Evolutionary conservation across 35 echinoderm and acorn worm genomes (phyloP), one percentile per base, ranked within the genome.

Genomic region (Ptychodera flava): DNA sequence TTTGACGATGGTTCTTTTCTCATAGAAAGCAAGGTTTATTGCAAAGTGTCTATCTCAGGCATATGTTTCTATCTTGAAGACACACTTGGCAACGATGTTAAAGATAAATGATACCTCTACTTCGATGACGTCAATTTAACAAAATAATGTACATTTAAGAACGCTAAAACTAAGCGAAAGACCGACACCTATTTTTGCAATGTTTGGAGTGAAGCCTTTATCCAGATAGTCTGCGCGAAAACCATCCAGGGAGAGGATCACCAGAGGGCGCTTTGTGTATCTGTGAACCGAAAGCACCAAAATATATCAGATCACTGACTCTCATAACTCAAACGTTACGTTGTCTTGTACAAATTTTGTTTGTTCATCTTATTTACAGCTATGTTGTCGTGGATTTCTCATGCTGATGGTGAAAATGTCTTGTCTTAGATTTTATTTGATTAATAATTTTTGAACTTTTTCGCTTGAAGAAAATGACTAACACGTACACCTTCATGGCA

Each of bases 171-270:
- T 64, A 22, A 64, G 22, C 45, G 22, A 22, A 64, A 64, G 22
- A 64, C 22, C 45, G 6, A 12, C 22, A 97, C 95, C 82, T 28
- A 97, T 78, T 88, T 93, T 89, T 12, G 92, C 91, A 0, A 97
- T 36, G 30, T 90, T 93, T 0, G 92, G 95, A 15, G 90, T 94
- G 1, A 97, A 34, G 45, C 22, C 22, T 64, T 22, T 6, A 10
- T 77, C 22, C 81, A 97, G 31, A 35, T 87, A 97, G 35, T 97
- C 90, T 78, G 80, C 36, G 28, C 95, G 84, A 35, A 97, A 97
- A 31, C 95, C 95, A 79, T 97, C 95, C 0, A 97, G 77, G 33
- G 95, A 97, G 15, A 97, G 33, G 34, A 97, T 34, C 27, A 97
- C 86, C 22, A 97, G 33, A 1, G 95, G 95, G 15, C 90, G 90